These are phyloP conservation scores for Limanda limanda DNA, from an alignment of 2,113 vertebrate genomes.

Conservation along the genomic window DNA sequence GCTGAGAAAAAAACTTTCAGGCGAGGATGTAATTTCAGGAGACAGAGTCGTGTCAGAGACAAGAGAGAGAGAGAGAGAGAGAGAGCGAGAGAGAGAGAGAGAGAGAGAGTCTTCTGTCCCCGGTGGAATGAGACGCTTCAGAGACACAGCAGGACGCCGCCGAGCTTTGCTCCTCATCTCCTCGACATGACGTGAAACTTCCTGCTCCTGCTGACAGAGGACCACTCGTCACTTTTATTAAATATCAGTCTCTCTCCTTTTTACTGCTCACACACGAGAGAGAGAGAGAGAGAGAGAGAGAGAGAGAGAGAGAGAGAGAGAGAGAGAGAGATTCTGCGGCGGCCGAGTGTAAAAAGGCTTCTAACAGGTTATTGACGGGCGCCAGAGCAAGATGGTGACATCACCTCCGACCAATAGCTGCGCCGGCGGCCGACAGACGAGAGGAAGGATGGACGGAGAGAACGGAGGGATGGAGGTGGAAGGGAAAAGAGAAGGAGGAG, in stretches of 20 bases:
- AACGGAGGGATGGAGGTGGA: conserved; percentile 7
- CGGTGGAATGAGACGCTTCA: neutral
- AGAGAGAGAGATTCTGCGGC: too few relatives aligned
- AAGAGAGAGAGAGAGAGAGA: too few relatives aligned
- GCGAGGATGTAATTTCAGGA: neutral
- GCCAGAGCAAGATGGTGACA: conserved; percentile 78
- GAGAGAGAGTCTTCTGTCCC: neutral
- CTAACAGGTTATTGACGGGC: conserved; percentile 83
- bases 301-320: neutral
- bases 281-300: neutral
- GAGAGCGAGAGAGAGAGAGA: too few relatives aligned
- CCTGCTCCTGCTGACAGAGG: neutral
- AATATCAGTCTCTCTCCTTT: neutral
- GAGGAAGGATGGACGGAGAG: conserved; percentile 4
- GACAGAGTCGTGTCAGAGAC: too few relatives aligned
- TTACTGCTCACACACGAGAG: neutral
- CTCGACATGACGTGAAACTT: too few relatives aligned
- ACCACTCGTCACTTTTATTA: neutral
- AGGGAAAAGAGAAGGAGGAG: conserved; percentile 19
- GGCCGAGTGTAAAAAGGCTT: conserved; percentile 79
- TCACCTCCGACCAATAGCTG: conserved; percentile 81
- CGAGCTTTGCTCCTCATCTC: neutral
- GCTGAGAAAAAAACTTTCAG: too few relatives aligned
- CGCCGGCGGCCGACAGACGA: conserved; percentile 1
- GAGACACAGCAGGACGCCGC: neutral